Conservation (phyloP, 2,113 vertebrate genomes). For the Peromyscus maniculatus region DNA sequence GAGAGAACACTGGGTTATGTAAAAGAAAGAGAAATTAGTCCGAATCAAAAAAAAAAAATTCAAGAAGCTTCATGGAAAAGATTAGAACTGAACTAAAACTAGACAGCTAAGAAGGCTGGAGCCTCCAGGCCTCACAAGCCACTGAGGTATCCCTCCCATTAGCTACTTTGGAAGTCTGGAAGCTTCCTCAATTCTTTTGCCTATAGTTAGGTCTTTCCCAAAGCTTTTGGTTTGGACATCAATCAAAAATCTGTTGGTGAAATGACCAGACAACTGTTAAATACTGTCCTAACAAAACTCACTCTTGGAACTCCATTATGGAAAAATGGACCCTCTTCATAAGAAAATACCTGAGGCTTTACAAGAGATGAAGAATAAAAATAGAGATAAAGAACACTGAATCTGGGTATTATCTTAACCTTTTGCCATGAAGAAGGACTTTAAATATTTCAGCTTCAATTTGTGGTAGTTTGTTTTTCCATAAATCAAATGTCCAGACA, state of each 20-base stretch:
- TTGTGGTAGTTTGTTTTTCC: not conserved
- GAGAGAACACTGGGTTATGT: not conserved
- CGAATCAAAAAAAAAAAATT: not conserved
- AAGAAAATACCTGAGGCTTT: constrained; percentile 32
- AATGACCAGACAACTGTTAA: not conserved
- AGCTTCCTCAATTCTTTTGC: not conserved
- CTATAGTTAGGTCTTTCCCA: not conserved
- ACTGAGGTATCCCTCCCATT: not conserved
- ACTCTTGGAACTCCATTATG: not conserved
- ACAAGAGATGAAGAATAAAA: constrained; percentile 20
- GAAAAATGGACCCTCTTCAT: not conserved
- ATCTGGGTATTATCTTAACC: not conserved
- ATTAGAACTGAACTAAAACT: not conserved
- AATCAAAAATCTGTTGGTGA: constrained; percentile 32
- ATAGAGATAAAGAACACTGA: not conserved
- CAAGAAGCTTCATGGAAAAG: not conserved
- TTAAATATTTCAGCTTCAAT: not conserved
- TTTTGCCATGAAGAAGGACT: not conserved
- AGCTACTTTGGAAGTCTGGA: not conserved
- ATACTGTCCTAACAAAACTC: not conserved
- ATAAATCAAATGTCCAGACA: not conserved
- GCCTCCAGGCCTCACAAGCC: not conserved
- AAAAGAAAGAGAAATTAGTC: not conserved
- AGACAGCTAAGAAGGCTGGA: not conserved
- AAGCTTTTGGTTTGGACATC: constrained; percentile 39